Evolutionary conservation across 2,797 vertebrate genomes (phyloP), one percentile per base, ranked within the genome.

Genomic region (Triplophysa yarkandensis): DNA sequence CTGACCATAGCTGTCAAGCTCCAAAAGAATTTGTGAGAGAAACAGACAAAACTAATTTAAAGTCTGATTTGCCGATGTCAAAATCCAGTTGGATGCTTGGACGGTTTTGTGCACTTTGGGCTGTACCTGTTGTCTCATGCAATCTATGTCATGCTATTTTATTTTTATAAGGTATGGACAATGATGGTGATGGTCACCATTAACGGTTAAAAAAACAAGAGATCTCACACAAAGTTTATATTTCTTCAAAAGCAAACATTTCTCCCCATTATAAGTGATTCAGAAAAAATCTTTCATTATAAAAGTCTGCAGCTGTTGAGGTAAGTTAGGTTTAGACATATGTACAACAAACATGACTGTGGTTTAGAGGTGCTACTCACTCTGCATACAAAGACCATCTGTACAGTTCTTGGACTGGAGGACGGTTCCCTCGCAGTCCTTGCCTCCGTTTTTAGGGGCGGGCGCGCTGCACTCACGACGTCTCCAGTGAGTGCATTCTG

Each of bases 401-500:
- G 98, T 99, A 88, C 98, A 99, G 93, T 99, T 99, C 92, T 98
- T 95, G 88, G 98, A 98, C 87, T 98, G 97, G 69, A 99, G 91
- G 78, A 98, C 94, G 64, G 92, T 89, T 65, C 97, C 98, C 28
- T 98, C 96, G 0, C 98, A 99, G 92, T 98, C 98, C 82, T 96
- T 98, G 1, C 98, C 98, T 17, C 98, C 97, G 0, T 96, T 98
- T 91, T 95, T 97, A 4, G 97, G 95, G 0, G 95, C 94, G 0
- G 98, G 97, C 0, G 94, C 94, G 0, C 78, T 87, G 88, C 98
- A 99, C 80, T 98, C 97, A 69, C 97, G 91, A 83, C 96, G 92
- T 77, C 98, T 94, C 97, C 97, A 99, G 87, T 99, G 98, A 66
- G 96, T 97, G 82, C 98, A 99, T 88, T 99, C 98, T 0, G 96